These are phyloP conservation scores for Drosophila mettleri DNA, from an alignment of 2,888 invertebrate genomes.

Conservation along the genomic window DNA sequence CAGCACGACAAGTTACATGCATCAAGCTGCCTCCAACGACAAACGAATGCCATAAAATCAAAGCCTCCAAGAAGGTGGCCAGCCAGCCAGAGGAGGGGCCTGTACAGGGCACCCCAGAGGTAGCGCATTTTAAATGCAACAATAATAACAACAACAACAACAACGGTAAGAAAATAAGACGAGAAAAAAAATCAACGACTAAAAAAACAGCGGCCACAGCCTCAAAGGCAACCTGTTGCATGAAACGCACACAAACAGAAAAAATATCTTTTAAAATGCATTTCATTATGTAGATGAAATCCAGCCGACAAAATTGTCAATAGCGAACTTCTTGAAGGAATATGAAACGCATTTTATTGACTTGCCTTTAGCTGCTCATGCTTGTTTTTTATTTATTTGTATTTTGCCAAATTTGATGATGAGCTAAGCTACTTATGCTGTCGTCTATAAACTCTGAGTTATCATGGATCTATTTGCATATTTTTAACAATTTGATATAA, in stretches of 20 bases:
- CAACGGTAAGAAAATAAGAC: constrained; percentile 14
- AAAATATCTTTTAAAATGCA: constrained; percentile 64
- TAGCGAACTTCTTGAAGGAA: neutral
- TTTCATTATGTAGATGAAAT: constrained; percentile 54
- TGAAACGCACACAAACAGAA: constrained; percentile 36
- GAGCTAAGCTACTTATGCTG: too few relatives aligned
- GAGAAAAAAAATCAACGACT: neutral
- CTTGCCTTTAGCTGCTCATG: too few relatives aligned
- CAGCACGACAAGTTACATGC: constrained; percentile 76
- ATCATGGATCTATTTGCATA: too few relatives aligned
- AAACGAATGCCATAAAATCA: constrained; percentile 74
- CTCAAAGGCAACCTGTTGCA: constrained; percentile 72
- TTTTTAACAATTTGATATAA: too few relatives aligned
- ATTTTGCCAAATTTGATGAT: too few relatives aligned
- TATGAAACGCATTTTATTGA: neutral
- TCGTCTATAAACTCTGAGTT: too few relatives aligned
- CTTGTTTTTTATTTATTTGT: too few relatives aligned
- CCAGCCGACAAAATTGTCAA: constrained; percentile 38
- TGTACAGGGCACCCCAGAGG: constrained; percentile 17
- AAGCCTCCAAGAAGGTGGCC: constrained; percentile 65
- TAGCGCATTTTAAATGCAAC: constrained; percentile 52
- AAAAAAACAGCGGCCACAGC: constrained; percentile 33
- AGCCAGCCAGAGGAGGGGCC: constrained; percentile 36
- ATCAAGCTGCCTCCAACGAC: constrained; percentile 72
- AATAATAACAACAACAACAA: constrained; percentile 23